These are phyloP conservation scores for Oreochromis spilurus DNA, from an alignment of 2,113 vertebrate species.

Conservation along the genomic window DNA sequence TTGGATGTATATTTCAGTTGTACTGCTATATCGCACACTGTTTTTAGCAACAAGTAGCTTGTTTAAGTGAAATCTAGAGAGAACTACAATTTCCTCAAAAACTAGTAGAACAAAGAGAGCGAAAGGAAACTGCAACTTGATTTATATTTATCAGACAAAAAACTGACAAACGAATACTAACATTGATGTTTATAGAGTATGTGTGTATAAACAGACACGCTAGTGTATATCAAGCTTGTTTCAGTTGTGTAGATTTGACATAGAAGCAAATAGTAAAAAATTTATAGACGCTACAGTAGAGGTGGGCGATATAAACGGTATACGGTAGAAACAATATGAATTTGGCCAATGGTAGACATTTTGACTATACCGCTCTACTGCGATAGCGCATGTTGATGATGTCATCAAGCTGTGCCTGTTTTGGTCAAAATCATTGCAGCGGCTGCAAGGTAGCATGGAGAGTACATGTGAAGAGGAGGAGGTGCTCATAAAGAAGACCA, in stretches of 20 bases:
- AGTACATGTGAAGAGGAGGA: no score
- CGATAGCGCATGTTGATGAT: neutral
- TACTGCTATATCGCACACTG: neutral
- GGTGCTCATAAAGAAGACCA: no score
- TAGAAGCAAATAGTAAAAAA: neutral
- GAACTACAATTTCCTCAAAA: neutral
- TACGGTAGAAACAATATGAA: neutral
- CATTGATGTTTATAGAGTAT: neutral
- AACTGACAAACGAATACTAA: neutral
- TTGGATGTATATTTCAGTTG: neutral
- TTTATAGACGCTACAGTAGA: neutral
- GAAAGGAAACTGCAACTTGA: neutral
- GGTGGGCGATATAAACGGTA: rapidly evolving
- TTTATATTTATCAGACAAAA: neutral
- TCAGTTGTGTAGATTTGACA: neutral
- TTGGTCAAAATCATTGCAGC: no score
- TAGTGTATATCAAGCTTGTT: neutral
- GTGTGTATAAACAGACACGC: neutral
- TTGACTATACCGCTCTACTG: neutral
- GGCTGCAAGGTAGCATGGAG: no score
- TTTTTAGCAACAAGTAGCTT: neutral
- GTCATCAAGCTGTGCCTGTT: neutral
- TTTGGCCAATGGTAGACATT: neutral
- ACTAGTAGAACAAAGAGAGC: neutral
- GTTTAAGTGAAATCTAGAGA: neutral